Percentiles rank a stretch among this genome's conserved stretches.
Conservation (phyloP, 2,797 vertebrate species). For the Sebastes matsubarae region DNA sequence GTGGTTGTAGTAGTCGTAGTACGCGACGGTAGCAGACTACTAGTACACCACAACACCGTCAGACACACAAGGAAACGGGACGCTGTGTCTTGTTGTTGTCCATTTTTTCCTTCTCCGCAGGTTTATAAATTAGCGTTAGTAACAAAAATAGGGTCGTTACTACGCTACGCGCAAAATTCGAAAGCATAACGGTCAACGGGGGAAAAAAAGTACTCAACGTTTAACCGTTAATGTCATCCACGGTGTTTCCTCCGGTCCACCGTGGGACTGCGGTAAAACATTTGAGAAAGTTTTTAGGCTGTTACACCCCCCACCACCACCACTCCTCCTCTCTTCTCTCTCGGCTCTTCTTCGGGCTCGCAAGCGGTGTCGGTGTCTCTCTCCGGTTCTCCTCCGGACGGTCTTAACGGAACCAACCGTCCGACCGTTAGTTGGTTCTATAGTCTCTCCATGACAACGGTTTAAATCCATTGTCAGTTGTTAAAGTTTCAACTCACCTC, state of each 20-base stretch:
- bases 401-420: conserved; percentile 35
- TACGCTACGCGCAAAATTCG: conserved; percentile 57
- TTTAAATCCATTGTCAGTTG: conserved; percentile 36
- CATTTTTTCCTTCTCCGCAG: background rate
- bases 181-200: conserved; percentile 32
- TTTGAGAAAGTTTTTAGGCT: conserved; percentile 83
- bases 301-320: conserved; percentile 60
- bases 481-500: conserved; percentile 81
- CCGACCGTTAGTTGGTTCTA: conserved; percentile 21
- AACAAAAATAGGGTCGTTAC: conserved; percentile 60
- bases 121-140: conserved; percentile 22
- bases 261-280: conserved; percentile 72
- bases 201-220: conserved; percentile 41
- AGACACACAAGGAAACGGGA: conserved; percentile 35
- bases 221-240: background rate
- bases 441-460: background rate
- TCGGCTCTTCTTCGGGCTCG: conserved; percentile 52
- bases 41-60: conserved; percentile 53
- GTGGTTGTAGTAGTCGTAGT: conserved; percentile 73
- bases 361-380: conserved; percentile 48
- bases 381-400: conserved; percentile 66
- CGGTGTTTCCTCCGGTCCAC: background rate
- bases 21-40: conserved; percentile 64
- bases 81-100: conserved; percentile 1
- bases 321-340: conserved; percentile 47